Percentiles rank a stretch among this genome's conserved stretches.
These are phyloP conservation scores for Melieria crassipennis DNA, from an alignment of 2,888 invertebrate genomes.

Conservation along the genomic window DNA sequence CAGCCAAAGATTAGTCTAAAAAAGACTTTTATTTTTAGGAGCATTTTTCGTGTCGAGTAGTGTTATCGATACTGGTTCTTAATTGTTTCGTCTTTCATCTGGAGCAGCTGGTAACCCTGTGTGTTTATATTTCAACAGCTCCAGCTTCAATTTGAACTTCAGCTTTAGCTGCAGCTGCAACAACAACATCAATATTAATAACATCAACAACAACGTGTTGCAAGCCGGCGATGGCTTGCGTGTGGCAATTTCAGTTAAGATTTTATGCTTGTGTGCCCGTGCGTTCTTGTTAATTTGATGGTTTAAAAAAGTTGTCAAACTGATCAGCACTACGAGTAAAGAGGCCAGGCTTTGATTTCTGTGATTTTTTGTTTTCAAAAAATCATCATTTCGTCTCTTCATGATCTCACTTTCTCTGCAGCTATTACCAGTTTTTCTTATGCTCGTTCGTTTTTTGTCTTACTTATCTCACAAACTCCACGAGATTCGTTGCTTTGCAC, in stretches of 20 bases:
- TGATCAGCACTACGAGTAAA: slow-evolving; percentile 39
- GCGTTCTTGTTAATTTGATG: slow-evolving; percentile 44
- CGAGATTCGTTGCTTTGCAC: neutral
- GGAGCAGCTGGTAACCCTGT: too few relatives aligned
- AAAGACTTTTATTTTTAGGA: too few relatives aligned
- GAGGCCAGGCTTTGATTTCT: slow-evolving; percentile 11
- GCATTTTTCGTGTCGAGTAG: too few relatives aligned
- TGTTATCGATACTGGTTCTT: too few relatives aligned
- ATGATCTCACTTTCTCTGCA: slow-evolving; percentile 19
- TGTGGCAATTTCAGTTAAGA: slow-evolving; percentile 66
- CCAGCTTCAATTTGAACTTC: slow-evolving; percentile 5
- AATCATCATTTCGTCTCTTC: neutral
- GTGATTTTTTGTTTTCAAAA: slow-evolving; percentile 14
- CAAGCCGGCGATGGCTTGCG: slow-evolving; percentile 66
- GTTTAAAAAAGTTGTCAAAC: slow-evolving; percentile 41
- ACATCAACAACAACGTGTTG: slow-evolving; percentile 43
- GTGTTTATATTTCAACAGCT: too few relatives aligned
- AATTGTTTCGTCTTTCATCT: too few relatives aligned
- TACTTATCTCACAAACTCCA: neutral
- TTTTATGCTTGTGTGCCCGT: slow-evolving; percentile 25
- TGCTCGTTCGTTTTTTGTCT: neutral
- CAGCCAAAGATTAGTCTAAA: too few relatives aligned
- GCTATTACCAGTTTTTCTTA: neutral
- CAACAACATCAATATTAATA: slow-evolving; percentile 28
- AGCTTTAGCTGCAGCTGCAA: slow-evolving; percentile 31